Evolutionary conservation across 1,140 invertebrate genomes (phyloP).

Genomic region (Dendrolimus punctatus): DNA sequence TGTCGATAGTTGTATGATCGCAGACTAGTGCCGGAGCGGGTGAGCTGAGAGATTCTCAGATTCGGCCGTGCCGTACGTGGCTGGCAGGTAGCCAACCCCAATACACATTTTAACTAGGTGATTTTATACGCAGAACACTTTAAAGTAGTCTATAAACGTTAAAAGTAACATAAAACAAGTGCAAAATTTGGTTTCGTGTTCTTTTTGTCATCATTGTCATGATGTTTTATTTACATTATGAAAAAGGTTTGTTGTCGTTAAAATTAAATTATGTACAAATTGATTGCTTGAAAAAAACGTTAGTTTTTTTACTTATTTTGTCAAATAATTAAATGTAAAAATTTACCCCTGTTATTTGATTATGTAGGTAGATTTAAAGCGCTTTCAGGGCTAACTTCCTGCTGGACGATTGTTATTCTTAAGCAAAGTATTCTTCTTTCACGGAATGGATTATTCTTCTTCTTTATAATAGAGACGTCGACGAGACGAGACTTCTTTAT

Average conservation of each 20-base stretch:
- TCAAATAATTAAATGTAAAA: no score
- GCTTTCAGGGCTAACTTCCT: no score
- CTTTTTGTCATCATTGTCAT: constrained; percentile 14
- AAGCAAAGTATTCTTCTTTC: no score
- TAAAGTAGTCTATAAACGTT: constrained; percentile 60
- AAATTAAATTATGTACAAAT: no score
- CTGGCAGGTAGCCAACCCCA: constrained; percentile 52
- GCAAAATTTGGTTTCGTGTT: constrained; percentile 20
- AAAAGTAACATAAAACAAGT: constrained; percentile 47
- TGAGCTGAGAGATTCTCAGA: constrained; percentile 44
- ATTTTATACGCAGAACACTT: constrained; percentile 63
- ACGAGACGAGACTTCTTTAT: no score
- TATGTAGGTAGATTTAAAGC: no score
- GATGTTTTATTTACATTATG: constrained; percentile 1
- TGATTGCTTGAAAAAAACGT: no score
- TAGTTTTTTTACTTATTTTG: no score
- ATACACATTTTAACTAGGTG: constrained; percentile 54
- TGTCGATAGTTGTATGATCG: constrained; percentile 41
- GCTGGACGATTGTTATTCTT: no score
- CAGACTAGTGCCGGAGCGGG: constrained; percentile 29
- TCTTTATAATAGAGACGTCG: no score
- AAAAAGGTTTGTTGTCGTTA: not conserved
- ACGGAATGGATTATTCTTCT: no score
- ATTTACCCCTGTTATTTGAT: no score
- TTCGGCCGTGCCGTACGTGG: constrained; percentile 40